A percentile compares a stretch with the other conserved stretches of the same genome.
Conservation (phyloP, 2,113 vertebrate genomes). For the Petromus typicus region DNA sequence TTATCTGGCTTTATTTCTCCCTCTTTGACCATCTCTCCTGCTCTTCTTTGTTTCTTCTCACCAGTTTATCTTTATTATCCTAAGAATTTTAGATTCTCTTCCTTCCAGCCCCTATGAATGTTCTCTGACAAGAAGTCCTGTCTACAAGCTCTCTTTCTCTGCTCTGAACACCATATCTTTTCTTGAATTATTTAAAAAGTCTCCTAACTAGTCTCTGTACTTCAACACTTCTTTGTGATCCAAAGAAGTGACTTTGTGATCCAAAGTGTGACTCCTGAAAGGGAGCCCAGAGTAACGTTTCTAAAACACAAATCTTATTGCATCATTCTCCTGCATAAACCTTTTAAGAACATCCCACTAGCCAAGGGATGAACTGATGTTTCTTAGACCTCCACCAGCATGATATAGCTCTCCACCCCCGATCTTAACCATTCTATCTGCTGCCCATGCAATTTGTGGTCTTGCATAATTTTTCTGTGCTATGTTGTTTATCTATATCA, state of each 20-base stretch:
- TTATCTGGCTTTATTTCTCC: background rate
- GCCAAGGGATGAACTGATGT: background rate
- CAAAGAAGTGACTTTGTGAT: background rate
- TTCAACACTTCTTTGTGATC: background rate
- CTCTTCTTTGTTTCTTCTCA: background rate
- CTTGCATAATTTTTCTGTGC: background rate
- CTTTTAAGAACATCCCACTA: background rate
- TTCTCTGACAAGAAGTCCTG: background rate
- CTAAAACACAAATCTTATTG: background rate
- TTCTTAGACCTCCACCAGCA: background rate
- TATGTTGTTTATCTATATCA: background rate
- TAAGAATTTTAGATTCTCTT: background rate
- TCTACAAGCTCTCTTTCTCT: background rate
- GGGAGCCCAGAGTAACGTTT: slow-evolving; percentile 6
- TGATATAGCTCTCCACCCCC: background rate
- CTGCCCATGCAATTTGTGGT: background rate
- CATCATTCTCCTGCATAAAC: background rate
- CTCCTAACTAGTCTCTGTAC: background rate
- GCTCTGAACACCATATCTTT: background rate
- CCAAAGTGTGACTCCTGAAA: background rate
- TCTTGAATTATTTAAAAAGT: background rate
- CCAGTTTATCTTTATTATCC: background rate
- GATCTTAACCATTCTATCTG: background rate
- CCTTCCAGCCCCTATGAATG: background rate
- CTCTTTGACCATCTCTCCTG: background rate